Evolutionary conservation across 2,113 vertebrate genomes (phyloP), one percentile per base, ranked within the genome.

Genomic region (Siniperca chuatsi): DNA sequence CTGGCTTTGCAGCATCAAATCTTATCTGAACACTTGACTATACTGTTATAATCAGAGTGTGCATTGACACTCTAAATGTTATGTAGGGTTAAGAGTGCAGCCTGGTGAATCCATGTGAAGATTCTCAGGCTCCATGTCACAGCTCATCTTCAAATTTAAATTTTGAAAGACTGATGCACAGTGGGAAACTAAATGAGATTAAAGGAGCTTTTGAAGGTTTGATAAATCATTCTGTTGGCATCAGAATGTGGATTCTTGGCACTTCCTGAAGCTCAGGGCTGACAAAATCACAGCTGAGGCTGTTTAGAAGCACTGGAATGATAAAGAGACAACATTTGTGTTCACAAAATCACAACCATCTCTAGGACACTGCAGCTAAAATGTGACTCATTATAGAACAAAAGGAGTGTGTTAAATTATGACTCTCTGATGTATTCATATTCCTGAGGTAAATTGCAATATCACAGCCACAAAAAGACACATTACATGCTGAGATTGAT

Each of bases 121-220:
- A 48, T 33, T 75, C 0, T 6, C 21, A 23, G 33, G 35, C 70
- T 35, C 40, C 42, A 12, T 35, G 35, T 46, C 50, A 21, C 46
- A 35, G 58, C 40, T 83, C 48, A 67, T 52, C 33, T 37, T 64
- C 13, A 40, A 18, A 73, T 81, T 61, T 10, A 10, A 57, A 64
- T 55, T 79, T 40, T 42, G 44, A 74, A 75, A 68, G 29, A 8
- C 6, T 71, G 29, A 71, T 25, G n/a, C 58, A 33, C 42, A 60
- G 16, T 37, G 44, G 48, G 54, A 33, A 48, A 73, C 44, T 25
- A 8, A 25, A 46, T 4, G 8, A 75, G 68, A 74, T 21, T 74
- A 55, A 73, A 73, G 60, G 44, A 71, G 42, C 20, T 42, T 70
- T 46, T 66, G 12, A 52, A 21, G 18, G 21, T n/a, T 50, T 46